These are phyloP conservation scores for Branchipolynoe longqiensis DNA, from an alignment of 2,888 invertebrate species.

Conservation along the genomic window DNA sequence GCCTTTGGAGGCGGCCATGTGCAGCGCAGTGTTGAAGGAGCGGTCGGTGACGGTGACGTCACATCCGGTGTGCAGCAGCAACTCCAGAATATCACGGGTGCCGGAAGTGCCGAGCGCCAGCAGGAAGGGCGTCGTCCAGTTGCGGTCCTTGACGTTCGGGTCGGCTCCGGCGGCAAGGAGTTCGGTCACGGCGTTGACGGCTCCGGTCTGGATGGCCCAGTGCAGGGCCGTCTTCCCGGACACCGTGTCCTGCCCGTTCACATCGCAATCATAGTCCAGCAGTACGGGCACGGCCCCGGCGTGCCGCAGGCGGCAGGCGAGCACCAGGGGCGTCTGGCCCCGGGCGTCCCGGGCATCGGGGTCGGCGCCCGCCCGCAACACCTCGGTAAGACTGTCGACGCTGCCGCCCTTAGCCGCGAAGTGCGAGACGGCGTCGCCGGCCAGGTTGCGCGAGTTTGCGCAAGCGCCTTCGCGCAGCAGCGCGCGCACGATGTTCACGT, in stretches of 20 bases:
- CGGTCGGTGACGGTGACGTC: constrained; percentile 66
- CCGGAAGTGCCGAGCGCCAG: constrained; percentile 68
- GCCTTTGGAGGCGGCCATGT: constrained; percentile 75
- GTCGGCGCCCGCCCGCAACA: constrained; percentile 73
- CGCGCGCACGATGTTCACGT: constrained; percentile 67
- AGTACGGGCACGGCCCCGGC: constrained; percentile 57
- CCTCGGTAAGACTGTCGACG: constrained; percentile 70
- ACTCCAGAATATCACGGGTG: constrained; percentile 69
- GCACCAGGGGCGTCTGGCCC: constrained; percentile 75
- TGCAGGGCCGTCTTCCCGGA: constrained; percentile 66
- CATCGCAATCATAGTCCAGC: constrained; percentile 59
- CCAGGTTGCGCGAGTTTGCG: constrained; percentile 70
- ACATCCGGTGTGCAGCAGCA: constrained; percentile 72
- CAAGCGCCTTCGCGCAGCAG: constrained; percentile 74
- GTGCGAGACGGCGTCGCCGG: constrained; percentile 73
- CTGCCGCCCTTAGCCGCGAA: constrained; percentile 75
- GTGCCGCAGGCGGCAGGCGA: constrained; percentile 68
- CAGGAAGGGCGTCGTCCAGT: constrained; percentile 73
- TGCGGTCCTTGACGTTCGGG: constrained; percentile 64
- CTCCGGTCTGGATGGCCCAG: constrained; percentile 64
- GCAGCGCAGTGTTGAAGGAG: constrained; percentile 72
- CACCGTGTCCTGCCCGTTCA: constrained; percentile 64
- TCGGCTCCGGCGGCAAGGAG: constrained; percentile 63
- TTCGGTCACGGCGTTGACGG: constrained; percentile 34
- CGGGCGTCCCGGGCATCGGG: constrained; percentile 71